phyloP scores from a whole-genome alignment of 2,113 vertebrate species.

The pig (Sus scrofa) region T2T-Sscrofa CM000826.6:123813001-123813500 shows the following conservation, averaged over 20 bases:
- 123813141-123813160: slow-evolving; percentile 58
- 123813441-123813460: background rate
- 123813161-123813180: background rate
- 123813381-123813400: slow-evolving; percentile 15
- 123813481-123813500: background rate
- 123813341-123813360: background rate
- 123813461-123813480: background rate
- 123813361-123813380: background rate
- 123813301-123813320: background rate
- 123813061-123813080: background rate
- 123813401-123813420: background rate
- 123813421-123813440: background rate
- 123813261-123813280: slow-evolving; percentile 19
- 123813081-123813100: background rate
- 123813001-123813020: slow-evolving; percentile 22
- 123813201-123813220: slow-evolving; percentile 37
- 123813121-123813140: background rate
- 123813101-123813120: background rate
- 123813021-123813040: background rate
- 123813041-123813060: background rate
- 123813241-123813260: background rate
- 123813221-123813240: slow-evolving; percentile 14
- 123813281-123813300: slow-evolving; percentile 26
- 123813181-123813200: background rate
- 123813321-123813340: background rate